Conservation (phyloP, 1,140 invertebrate species). For the Cotesia glomerata region DNA sequence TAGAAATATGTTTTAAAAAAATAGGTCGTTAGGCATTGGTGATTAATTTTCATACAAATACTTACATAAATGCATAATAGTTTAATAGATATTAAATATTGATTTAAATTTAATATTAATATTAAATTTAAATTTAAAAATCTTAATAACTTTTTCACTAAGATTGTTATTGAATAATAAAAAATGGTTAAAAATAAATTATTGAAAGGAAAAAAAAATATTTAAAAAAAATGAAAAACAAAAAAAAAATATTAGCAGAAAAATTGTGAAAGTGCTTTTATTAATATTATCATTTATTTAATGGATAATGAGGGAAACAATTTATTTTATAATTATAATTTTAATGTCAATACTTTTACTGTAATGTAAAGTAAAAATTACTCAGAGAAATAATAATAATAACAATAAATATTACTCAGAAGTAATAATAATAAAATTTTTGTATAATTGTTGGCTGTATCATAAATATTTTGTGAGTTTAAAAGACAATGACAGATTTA, state of each 20-base stretch:
- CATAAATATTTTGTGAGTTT: too few relatives aligned
- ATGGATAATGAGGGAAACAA: neutral
- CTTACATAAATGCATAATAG: neutral
- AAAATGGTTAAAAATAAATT: neutral
- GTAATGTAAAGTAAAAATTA: too few relatives aligned
- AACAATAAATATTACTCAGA: too few relatives aligned
- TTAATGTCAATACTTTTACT: too few relatives aligned
- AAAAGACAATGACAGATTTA: too few relatives aligned
- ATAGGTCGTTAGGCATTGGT: slow-evolving; percentile 26
- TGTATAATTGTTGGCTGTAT: too few relatives aligned
- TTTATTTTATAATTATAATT: too few relatives aligned
- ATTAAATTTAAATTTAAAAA: neutral
- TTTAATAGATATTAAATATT: slow-evolving; percentile 9
- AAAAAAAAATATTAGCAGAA: neutral
- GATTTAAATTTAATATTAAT: neutral
- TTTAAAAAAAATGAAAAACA: neutral
- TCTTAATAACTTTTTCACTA: slow-evolving; percentile 17
- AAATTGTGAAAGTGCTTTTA: slow-evolving; percentile 12
- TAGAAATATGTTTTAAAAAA: slow-evolving; percentile 28
- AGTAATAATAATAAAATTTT: too few relatives aligned
- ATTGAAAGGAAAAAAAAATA: neutral
- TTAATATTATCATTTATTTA: neutral
- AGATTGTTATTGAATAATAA: neutral
- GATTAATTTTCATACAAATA: slow-evolving; percentile 4
- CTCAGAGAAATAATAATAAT: too few relatives aligned